These are phyloP conservation scores for Saccostrea glomerata DNA, from an alignment of 1,140 invertebrate genomes.

Conservation along the genomic window DNA sequence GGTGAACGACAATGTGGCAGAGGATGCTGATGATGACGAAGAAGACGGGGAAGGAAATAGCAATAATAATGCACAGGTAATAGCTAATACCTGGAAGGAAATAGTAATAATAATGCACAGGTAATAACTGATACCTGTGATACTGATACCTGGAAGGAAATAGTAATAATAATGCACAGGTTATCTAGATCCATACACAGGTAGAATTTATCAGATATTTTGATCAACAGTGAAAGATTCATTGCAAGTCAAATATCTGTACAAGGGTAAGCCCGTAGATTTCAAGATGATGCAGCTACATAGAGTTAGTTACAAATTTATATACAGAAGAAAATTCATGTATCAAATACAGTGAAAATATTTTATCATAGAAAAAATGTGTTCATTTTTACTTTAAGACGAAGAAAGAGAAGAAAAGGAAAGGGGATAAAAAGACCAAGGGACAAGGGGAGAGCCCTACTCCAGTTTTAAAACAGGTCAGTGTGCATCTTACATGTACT, in stretches of 20 bases:
- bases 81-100: background rate
- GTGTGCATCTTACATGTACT: background rate
- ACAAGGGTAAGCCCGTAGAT: too few relatives aligned
- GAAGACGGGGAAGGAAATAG: constrained; percentile 12
- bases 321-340: too few relatives aligned
- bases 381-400: background rate
- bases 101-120: background rate
- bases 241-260: too few relatives aligned
- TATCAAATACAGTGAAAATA: too few relatives aligned
- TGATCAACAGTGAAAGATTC: too few relatives aligned
- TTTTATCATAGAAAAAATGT: too few relatives aligned
- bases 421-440: background rate
- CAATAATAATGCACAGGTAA: background rate
- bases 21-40: constrained; percentile 35
- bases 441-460: background rate
- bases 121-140: background rate
- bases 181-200: background rate
- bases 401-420: constrained; percentile 15
- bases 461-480: background rate
- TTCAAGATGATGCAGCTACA: too few relatives aligned
- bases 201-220: too few relatives aligned
- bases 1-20: background rate
- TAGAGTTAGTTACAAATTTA: too few relatives aligned
- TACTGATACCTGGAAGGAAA: background rate
- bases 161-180: background rate